Evolutionary conservation across 2,797 vertebrate genomes (phyloP), one percentile per base, ranked within the genome.

Genomic region (Microcaecilia unicolor): DNA sequence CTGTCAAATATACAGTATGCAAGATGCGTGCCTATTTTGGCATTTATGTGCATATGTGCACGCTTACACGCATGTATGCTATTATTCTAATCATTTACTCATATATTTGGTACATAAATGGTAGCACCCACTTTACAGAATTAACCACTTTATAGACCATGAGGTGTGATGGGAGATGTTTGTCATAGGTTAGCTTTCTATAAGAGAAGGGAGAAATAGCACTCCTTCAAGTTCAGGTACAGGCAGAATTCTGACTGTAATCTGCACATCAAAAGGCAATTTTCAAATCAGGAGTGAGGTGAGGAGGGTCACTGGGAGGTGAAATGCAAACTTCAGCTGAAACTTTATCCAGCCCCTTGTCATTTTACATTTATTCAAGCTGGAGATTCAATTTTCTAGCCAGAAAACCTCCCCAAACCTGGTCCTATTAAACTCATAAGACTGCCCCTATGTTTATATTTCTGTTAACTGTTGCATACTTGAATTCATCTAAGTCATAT

Each of bases 351-450:
- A 36, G 7, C 45, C 15, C 18, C 33, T 42, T 28, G 26, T 58
- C 60, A 44, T 10, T 8, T 13, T 4, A 0, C 40, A 20, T 31
- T 61, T 28, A 20, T 56, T 59, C 39, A 56, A 53, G 31, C n/a
- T 22, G 32, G 48, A 48, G 26, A 36, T 58, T 58, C 55, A 28
- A 30, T 18, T 54, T 50, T 51, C 48, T 58, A 49, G 34, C 28
- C 38, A 2, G 2, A 48, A 47, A 61, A 61, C 40, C 20, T 51
- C 41, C 50, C 28, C 14, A 48, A 44, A 32, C n/a, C 43, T 34
- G 21, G 39, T 51, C 51, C 45, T 44, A 58, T 35, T 41, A 51
- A 70, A 71, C 21, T 53, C 40, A 48, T 33, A 64, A 63, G 67
- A 64, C 27, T 37, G 27, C 25, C 30, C 35, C 27, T 35, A 47